Evolutionary conservation across 2,113 vertebrate species (phyloP), one percentile per base, ranked within the genome.

Genomic region (Anolis sagrei): DNA sequence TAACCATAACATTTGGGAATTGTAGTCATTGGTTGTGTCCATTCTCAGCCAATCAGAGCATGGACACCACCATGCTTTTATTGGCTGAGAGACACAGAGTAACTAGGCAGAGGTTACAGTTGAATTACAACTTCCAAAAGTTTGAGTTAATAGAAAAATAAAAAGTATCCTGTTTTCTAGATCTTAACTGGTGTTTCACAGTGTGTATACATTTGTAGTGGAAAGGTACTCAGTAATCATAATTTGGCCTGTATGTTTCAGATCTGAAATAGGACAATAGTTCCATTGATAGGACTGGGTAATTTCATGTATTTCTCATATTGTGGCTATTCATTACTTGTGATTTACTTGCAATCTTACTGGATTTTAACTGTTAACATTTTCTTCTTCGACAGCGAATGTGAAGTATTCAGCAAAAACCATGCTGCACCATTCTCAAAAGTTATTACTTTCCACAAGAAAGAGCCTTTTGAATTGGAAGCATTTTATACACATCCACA

Each of bases 401-500:
- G 98, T 92, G 98, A 99, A 95, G 98, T 99, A 81, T 99, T 98
- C 94, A 96, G 93, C 92, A 99, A 98, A 95, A 99, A 98, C 88
- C 98, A 99, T 54, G 96, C 98, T 91, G 97, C 98, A 81, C 98
- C 98, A 3, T 99, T 99, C 94, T 98, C 98, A 87, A 99, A 99
- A 97, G 97, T 98, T 83, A 99, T 99, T 90, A 99, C 98, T 89
- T 99, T 99, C 92, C 98, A 99, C 95, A 99, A 99, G 95, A 99
- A 98, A 94, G 98, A 99, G 82, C 97, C 98, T 85, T 98, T 99
- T 95, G 98, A 98, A 86, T 95, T 99, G 89, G 97, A 99, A 95
- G 98, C 98, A 78, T 98, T 96, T 91, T 99, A 99, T 87, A 98
- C 96, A 49, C 95, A 95, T 92, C 96, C 97, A n/a, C 97, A 97